A percentile compares a stretch with the other conserved stretches of the same genome.
Conservation (phyloP, 1,140 invertebrate genomes). For the Mylabris phalerata region DNA sequence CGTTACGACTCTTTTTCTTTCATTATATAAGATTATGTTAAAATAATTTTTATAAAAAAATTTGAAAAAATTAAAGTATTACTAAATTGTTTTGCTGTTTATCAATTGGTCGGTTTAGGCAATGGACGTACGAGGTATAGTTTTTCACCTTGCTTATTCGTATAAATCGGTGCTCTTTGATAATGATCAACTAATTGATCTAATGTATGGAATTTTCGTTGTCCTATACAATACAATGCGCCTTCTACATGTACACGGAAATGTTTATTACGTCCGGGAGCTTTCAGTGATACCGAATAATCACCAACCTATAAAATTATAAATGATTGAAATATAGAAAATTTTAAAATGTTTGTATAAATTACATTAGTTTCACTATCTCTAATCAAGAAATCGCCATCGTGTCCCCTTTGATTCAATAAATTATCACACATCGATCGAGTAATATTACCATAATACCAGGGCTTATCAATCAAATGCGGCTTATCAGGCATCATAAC, state of each 20-base stretch:
- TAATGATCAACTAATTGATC: slow-evolving; percentile 98
- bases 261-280: slow-evolving; percentile 95
- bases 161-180: slow-evolving; percentile 97
- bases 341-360: not conserved
- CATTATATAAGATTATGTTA: not conserved
- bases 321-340: not conserved
- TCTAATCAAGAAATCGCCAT: slow-evolving; percentile 97
- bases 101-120: slow-evolving; percentile 54
- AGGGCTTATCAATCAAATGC: slow-evolving; percentile 72
- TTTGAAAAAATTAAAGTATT: not conserved
- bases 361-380: slow-evolving; percentile 96
- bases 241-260: slow-evolving; percentile 97
- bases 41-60: slow-evolving; percentile 10
- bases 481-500: slow-evolving; percentile 50
- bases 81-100: too few relatives aligned
- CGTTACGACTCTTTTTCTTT: not conserved
- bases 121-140: slow-evolving; percentile 83
- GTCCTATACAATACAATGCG: slow-evolving; percentile 91
- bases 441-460: slow-evolving; percentile 96
- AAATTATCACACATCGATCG: slow-evolving; percentile 91
- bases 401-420: slow-evolving; percentile 87
- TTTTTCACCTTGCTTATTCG: slow-evolving; percentile 91
- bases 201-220: slow-evolving; percentile 91
- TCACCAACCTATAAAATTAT: slow-evolving; percentile 75
- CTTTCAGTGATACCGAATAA: slow-evolving; percentile 97